phyloP scores from a whole-genome alignment of 2,888 invertebrate species.

The Dinocampus coccinellae region DNA sequence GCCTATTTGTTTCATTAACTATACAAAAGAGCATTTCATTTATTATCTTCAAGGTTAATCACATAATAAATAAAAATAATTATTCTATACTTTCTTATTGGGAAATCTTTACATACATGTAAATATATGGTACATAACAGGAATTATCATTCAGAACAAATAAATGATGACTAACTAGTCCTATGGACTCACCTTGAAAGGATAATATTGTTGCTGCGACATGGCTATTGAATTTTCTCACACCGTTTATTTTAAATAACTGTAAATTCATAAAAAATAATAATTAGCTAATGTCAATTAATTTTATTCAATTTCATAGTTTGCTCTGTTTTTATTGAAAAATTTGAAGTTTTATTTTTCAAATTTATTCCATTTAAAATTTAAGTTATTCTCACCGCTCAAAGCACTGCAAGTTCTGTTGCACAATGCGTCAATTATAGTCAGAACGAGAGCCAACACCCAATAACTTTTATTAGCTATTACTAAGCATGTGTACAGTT shows the following conservation, averaged over 20 bases:
- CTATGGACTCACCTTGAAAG: conserved; percentile 80
- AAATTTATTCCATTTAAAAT: background rate
- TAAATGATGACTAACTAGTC: too few relatives aligned
- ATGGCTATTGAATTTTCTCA: conserved; percentile 70
- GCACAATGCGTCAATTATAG: too few relatives aligned
- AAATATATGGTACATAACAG: background rate
- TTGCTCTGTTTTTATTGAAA: background rate
- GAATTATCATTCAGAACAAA: too few relatives aligned
- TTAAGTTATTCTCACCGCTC: background rate
- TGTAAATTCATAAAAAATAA: background rate
- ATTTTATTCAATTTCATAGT: background rate
- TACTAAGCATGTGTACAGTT: too few relatives aligned
- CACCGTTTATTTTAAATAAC: conserved; percentile 32
- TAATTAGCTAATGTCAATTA: too few relatives aligned
- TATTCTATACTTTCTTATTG: too few relatives aligned
- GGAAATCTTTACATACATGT: background rate
- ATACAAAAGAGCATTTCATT: too few relatives aligned
- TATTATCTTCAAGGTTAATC: too few relatives aligned
- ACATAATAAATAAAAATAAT: too few relatives aligned
- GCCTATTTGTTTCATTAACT: too few relatives aligned
- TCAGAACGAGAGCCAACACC: too few relatives aligned
- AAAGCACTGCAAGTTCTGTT: too few relatives aligned
- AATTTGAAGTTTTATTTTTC: background rate
- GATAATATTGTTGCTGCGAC: conserved; percentile 87
- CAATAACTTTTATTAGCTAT: background rate